Base-by-base conservation (phyloP, 2,888 invertebrate species). In the Temnothorax rugatulus region DNA sequence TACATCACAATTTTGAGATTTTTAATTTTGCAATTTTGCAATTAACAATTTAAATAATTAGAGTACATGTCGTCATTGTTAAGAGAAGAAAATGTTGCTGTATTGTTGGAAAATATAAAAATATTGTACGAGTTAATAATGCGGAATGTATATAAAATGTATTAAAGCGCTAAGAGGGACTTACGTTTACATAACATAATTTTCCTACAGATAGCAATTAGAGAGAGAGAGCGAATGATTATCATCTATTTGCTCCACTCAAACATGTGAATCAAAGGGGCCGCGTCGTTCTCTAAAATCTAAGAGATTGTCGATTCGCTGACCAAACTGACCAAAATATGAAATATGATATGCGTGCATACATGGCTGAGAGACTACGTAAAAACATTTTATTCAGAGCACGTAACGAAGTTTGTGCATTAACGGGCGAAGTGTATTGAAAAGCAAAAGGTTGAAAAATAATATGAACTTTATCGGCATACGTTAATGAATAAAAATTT, bases 1-100 rank as follows among this genome's bases (percentile, higher is more conserved):
- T 15, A 5, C 38, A 15, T n/a, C 4, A 18, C 29, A 59, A 74
- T 61, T 44, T 29, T n/a, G n/a, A 57, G 41, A 41, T 52, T 41
- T 25, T 11, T 5, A 11, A 41, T 73, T 66, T 54, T 21, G 5
- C 18, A 11, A 41, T 73, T 66, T 54, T 21, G 5, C 18, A 59
- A 73, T 59, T 57, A 73, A 57, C 7, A 8, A 57, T 41, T 57
- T 15, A 21, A 69, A 71, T 5, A 9, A 54, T 38, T 52, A 52
- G 1, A 11, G 2, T 29, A 25, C 4, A 15, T 15, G 5, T 34
- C 1, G 21, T 38, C 9, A 25, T 57, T 41, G 21, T 15, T 25
- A 18, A 25, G 0, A 11, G 9, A 25, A 57, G 7, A 34, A 38
- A 54, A 54, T 69, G 18, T 69, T 34, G 21, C 8, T 44, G 41